These are phyloP conservation scores for Cenopis cana DNA, from an alignment of 2,888 invertebrate genomes.

Conservation along the genomic window DNA sequence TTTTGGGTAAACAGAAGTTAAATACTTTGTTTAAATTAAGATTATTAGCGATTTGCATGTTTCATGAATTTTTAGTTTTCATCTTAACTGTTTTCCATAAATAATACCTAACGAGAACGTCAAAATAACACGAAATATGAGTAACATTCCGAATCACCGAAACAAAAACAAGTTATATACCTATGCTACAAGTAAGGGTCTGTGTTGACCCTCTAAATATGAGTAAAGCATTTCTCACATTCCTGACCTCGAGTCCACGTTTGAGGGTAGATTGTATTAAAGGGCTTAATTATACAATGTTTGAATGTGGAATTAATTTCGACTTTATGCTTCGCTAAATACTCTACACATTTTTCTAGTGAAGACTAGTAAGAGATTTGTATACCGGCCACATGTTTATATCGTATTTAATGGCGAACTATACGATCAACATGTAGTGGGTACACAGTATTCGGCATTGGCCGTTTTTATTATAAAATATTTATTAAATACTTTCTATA, in stretches of 20 bases:
- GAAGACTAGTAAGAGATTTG: no score
- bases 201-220: conserved; percentile 16
- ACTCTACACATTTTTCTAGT: no score
- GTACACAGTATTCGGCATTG: no score
- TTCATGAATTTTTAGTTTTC: no score
- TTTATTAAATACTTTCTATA: not conserved
- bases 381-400: no score
- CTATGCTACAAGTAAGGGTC: not conserved
- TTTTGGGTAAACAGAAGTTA: not conserved
- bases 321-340: no score
- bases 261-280: conserved; percentile 10
- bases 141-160: not conserved
- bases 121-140: not conserved
- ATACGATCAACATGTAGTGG: no score
- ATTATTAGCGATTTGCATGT: not conserved
- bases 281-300: conserved; percentile 3
- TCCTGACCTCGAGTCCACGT: conserved; percentile 1
- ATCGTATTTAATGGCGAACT: no score
- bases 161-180: not conserved
- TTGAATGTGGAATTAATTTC: not conserved
- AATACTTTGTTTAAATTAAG: not conserved
- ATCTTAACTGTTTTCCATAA: no score
- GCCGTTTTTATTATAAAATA: no score
- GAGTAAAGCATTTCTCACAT: conserved; percentile 21
- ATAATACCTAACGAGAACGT: no score